Evolutionary conservation across 2,888 invertebrate species (phyloP).

Genomic region (Agrochola litura): DNA sequence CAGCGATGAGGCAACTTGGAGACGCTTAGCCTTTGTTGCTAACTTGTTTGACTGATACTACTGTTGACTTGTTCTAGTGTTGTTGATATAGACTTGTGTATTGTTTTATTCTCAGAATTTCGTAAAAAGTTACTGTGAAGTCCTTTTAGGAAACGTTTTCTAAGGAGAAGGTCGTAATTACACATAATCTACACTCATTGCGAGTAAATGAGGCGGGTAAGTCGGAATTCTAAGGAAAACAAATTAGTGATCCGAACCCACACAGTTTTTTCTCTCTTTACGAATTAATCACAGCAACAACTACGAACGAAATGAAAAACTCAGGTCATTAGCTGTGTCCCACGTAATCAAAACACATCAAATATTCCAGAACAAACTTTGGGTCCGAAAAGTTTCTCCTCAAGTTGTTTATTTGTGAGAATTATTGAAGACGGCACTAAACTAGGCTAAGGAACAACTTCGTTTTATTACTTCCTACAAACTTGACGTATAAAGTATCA

Average conservation of each 20-base stretch:
- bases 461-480: slow-evolving; percentile 51
- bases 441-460: slow-evolving; percentile 43
- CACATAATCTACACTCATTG: neutral
- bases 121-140: neutral
- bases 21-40: slow-evolving; percentile 15
- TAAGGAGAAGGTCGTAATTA: neutral
- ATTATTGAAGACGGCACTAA: slow-evolving; percentile 50
- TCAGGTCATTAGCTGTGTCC: slow-evolving; percentile 30
- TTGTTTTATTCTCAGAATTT: neutral
- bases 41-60: slow-evolving; percentile 10
- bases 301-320: slow-evolving; percentile 33
- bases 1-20: slow-evolving; percentile 20
- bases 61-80: slow-evolving; percentile 7
- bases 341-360: slow-evolving; percentile 52
- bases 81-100: neutral
- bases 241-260: slow-evolving; percentile 28
- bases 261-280: slow-evolving; percentile 16
- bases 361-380: slow-evolving; percentile 52
- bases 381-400: slow-evolving; percentile 39
- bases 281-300: slow-evolving; percentile 48
- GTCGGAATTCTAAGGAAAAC: slow-evolving; percentile 21
- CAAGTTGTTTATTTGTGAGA: slow-evolving; percentile 54
- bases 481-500: slow-evolving; percentile 40
- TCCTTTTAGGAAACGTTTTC: neutral
- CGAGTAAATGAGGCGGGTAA: slow-evolving; percentile 7